Evolutionary conservation across 1,140 invertebrate species (phyloP).

Genomic region (Riptortus pedestris): DNA sequence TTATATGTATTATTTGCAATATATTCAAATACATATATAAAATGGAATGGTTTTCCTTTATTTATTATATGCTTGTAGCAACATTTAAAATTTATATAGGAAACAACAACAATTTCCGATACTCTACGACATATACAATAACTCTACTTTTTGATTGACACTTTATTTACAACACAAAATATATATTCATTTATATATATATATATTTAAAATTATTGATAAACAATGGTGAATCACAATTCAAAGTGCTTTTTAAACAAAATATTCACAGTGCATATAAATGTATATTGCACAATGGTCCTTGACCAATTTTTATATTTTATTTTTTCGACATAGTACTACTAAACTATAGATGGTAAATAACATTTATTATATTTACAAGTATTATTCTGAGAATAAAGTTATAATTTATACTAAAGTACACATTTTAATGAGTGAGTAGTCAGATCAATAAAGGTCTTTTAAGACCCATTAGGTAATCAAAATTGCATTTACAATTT

Average conservation of each 20-base stretch:
- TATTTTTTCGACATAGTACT: too few relatives aligned
- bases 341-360: conserved; percentile 10
- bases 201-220: not conserved
- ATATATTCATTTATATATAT: not conserved
- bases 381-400: not conserved
- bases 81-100: not conserved
- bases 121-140: conserved; percentile 9
- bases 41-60: conserved; percentile 12
- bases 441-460: not conserved
- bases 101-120: conserved; percentile 5
- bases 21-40: conserved; percentile 3
- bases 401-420: not conserved
- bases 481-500: not conserved
- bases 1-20: not conserved
- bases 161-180: conserved; percentile 6
- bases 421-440: not conserved
- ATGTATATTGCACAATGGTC: conserved; percentile 2
- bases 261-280: conserved; percentile 8
- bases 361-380: conserved; percentile 1
- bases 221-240: conserved; percentile 14
- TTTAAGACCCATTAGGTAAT: not conserved
- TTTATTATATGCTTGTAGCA: not conserved
- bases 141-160: conserved; percentile 1
- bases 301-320: not conserved
- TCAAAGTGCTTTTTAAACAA: not conserved